Percentiles rank a stretch among this genome's conserved stretches.
phyloP scores from a whole-genome alignment of 2,888 invertebrate genomes.

The Lasioglossum oenotherae region DNA sequence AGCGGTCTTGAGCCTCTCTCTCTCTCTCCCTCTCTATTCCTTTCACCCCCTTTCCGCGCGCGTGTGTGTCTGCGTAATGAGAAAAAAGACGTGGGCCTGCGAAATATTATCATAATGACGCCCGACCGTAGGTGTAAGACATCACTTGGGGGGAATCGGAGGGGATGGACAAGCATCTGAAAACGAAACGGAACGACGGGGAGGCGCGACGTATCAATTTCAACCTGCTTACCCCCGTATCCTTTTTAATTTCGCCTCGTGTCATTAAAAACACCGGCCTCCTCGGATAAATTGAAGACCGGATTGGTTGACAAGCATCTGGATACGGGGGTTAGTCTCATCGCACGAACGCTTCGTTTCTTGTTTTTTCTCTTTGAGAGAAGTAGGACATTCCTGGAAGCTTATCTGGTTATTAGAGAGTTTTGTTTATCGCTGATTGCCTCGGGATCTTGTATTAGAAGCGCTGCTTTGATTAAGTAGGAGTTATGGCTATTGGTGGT shows the following conservation, averaged over 20 bases:
- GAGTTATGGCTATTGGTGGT: too few species aligned
- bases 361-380: background rate
- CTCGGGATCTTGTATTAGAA: too few species aligned
- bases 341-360: background rate
- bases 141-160: background rate
- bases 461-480: too few species aligned
- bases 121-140: slow-evolving; percentile 59
- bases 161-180: background rate
- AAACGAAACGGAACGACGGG: slow-evolving; percentile 7
- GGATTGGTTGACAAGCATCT: background rate
- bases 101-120: slow-evolving; percentile 74
- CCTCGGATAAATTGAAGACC: background rate
- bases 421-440: too few species aligned
- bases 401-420: too few species aligned
- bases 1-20: slow-evolving; percentile 68
- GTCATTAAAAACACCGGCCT: background rate
- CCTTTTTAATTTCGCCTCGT: slow-evolving; percentile 25
- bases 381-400: too few species aligned
- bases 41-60: slow-evolving; percentile 50
- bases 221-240: slow-evolving; percentile 12
- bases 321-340: background rate
- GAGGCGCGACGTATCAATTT: slow-evolving; percentile 44
- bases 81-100: slow-evolving; percentile 69
- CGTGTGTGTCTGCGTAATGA: slow-evolving; percentile 69
- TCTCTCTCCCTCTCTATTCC: slow-evolving; percentile 16